Conservation (phyloP, 2,888 invertebrate genomes). For the Nowickia ferox region DNA sequence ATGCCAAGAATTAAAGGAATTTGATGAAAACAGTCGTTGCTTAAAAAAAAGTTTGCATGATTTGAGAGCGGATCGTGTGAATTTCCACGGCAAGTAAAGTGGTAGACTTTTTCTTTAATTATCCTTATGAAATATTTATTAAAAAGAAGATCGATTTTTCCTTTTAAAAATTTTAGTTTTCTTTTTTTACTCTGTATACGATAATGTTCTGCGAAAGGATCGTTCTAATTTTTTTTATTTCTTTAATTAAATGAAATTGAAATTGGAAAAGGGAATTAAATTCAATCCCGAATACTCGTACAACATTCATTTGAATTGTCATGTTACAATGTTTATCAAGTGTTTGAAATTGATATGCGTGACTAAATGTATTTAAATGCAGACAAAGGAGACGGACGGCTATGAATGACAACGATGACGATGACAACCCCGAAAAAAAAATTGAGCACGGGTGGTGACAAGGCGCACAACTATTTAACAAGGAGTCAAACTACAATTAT, state of each 20-base stretch:
- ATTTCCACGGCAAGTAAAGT: neutral
- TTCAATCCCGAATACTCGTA: constrained; percentile 12
- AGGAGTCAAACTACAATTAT: constrained; percentile 18
- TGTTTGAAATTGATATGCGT: constrained; percentile 79
- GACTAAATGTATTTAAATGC: constrained; percentile 78
- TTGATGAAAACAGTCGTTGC: constrained; percentile 6
- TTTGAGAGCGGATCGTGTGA: constrained; percentile 1
- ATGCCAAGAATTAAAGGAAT: neutral
- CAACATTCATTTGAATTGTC: constrained; percentile 52
- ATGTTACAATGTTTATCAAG: constrained; percentile 69
- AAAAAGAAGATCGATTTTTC: neutral
- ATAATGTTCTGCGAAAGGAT: too few species aligned
- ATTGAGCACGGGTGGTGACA: constrained; percentile 32
- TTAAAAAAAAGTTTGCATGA: neutral
- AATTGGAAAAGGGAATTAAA: constrained; percentile 43
- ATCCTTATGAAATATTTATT: too few species aligned
- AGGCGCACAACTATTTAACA: neutral
- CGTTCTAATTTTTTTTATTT: neutral
- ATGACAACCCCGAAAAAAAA: constrained; percentile 54
- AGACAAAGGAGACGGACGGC: constrained; percentile 43
- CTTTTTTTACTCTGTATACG: too few species aligned
- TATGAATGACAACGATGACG: constrained; percentile 20
- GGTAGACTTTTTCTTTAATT: neutral
- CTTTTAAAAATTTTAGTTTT: neutral
- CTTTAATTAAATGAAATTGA: constrained; percentile 37